These are phyloP conservation scores for Papilio helenus DNA, from an alignment of 1,140 invertebrate genomes.

Conservation along the genomic window DNA sequence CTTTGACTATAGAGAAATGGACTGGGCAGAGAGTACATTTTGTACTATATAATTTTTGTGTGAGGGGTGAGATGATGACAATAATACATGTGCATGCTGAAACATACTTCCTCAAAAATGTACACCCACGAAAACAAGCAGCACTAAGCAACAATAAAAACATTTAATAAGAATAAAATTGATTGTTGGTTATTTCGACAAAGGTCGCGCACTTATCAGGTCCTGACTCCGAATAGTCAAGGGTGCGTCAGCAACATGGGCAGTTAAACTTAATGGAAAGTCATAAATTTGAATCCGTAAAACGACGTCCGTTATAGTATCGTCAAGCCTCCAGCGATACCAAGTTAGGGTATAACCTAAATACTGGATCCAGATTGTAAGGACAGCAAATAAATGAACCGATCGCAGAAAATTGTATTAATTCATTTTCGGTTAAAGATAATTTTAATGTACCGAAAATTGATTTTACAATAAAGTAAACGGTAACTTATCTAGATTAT, in stretches of 20 bases:
- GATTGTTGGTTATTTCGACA: background rate
- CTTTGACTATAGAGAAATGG: background rate
- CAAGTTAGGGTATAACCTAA: constrained; percentile 63
- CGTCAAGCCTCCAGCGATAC: constrained; percentile 43
- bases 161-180: background rate
- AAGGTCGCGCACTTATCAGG: background rate
- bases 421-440: background rate
- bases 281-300: constrained; percentile 60
- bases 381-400: constrained; percentile 46
- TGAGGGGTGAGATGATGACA: too few relatives aligned
- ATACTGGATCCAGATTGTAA: constrained; percentile 55
- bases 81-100: too few relatives aligned
- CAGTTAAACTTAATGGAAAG: constrained; percentile 38
- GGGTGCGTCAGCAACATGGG: background rate
- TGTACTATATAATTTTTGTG: too few relatives aligned
- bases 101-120: too few relatives aligned
- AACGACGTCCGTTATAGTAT: constrained; percentile 56
- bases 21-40: too few relatives aligned
- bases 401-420: background rate
- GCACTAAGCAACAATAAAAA: too few relatives aligned
- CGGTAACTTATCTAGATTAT: constrained; percentile 9
- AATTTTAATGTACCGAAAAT: constrained; percentile 15
- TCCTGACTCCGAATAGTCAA: background rate
- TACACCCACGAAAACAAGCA: too few relatives aligned
- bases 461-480: background rate